These are phyloP conservation scores for Clistopyga incitator DNA, from an alignment of 2,888 invertebrate species.

Conservation along the genomic window DNA sequence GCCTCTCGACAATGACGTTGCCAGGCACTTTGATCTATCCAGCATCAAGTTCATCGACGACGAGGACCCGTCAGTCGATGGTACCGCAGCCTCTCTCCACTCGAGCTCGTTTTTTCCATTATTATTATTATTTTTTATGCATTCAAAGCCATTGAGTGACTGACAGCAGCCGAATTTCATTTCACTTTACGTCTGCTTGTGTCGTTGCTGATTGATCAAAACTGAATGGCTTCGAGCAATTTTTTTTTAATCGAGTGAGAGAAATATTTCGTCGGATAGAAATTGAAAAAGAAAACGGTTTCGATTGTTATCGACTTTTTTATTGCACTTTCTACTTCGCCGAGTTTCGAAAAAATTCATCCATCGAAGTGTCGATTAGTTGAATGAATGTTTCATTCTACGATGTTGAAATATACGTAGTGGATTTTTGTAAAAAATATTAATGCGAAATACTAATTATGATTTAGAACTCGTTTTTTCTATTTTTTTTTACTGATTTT, in stretches of 20 bases:
- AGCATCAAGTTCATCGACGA: conserved; percentile 82
- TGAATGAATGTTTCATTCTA: too few species aligned
- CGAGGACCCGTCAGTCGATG: conserved; percentile 73
- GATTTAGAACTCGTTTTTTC: conserved; percentile 11
- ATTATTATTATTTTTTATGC: background rate
- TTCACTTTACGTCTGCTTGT: background rate
- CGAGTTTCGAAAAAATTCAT: too few species aligned
- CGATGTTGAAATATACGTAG: too few species aligned
- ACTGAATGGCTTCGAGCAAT: background rate
- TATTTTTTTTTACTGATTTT: conserved; percentile 3
- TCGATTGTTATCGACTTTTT: background rate
- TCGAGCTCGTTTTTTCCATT: conserved; percentile 13
- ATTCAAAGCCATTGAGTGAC: conserved; percentile 1
- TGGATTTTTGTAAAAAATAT: too few species aligned
- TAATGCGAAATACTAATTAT: too few species aligned
- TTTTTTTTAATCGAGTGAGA: background rate
- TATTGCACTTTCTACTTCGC: too few species aligned
- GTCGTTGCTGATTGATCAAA: conserved; percentile 9
- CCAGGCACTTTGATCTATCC: conserved; percentile 79
- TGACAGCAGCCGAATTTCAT: conserved; percentile 19
- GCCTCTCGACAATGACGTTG: conserved; percentile 53
- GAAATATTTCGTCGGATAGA: background rate
- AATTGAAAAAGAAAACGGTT: background rate
- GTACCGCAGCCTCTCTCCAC: conserved; percentile 30
- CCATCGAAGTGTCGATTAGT: too few species aligned